Base-by-base conservation (phyloP, 2,113 vertebrate genomes). In the Heterotilapia buettikoferi region DNA sequence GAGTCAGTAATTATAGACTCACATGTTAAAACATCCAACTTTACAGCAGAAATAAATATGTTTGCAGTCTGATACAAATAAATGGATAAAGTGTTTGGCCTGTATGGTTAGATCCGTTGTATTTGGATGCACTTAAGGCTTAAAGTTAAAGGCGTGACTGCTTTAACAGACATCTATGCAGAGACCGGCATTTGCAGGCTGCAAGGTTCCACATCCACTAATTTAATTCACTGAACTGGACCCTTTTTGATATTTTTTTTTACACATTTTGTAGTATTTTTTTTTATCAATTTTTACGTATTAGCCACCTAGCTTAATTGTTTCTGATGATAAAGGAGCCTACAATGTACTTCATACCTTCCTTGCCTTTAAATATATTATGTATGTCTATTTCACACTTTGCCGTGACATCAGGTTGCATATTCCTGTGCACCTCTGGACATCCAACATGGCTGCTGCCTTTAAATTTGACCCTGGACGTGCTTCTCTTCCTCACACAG, bases 231-330 rank as follows among this genome's bases (percentile, higher is more conserved):
- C 11, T 24, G 36, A 68, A 9, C 7, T 40, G 63, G 36, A 14
- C 36, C 63, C 36, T 24, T 68, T 68, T 38, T 21, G 1, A 38
- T 38, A 38, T 6, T 61, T 71, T 2, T 2, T 38, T 68, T 40
- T 13, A 40, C n/a, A 40, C 36, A 40, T 24, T 21, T 68, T 68
- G 63, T 21, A 1, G 36, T 3, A 14, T 57, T 56, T 26, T 31
- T 18, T 59, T 38, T 7, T 12, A 21, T 40, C 6, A 1, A 0
- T n/a, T 61, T 61, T 19, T 63, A 63, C 0, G 2, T 33, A 33
- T 63, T 63, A 33, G 29, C 16, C 29, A 6, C 1, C 29, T 61
- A 33, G 16, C 29, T 19, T 19, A 19, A 63, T 33, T 33, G 16
- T 33, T 4, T 33, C 16, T 61, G 29, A 10, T 18, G 0, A 61